These are phyloP conservation scores for Terebella lapidaria DNA, from an alignment of 2,888 invertebrate genomes.

Conservation along the genomic window DNA sequence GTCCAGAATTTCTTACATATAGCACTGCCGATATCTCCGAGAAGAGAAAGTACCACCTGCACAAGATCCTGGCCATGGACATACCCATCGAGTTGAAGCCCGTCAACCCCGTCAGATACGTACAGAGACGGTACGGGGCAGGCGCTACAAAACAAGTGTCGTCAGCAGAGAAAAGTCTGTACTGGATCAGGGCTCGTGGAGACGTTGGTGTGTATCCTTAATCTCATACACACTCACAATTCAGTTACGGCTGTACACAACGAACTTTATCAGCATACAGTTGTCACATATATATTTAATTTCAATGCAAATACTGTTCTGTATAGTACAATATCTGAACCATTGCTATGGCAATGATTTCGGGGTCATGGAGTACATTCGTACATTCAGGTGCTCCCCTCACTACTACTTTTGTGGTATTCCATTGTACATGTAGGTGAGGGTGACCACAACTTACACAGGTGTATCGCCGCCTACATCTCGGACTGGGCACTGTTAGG, in stretches of 20 bases:
- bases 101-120: slow-evolving; percentile 26
- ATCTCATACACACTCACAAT: too few species aligned
- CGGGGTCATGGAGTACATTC: too few species aligned
- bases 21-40: slow-evolving; percentile 9
- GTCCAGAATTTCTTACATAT: too few species aligned
- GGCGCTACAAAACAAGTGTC: slow-evolving; percentile 1
- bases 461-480: slow-evolving; percentile 53
- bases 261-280: too few species aligned
- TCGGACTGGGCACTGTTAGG: slow-evolving; percentile 47
- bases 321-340: too few species aligned
- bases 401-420: too few species aligned
- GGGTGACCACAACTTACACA: slow-evolving; percentile 47
- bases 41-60: background rate
- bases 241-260: too few species aligned
- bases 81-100: slow-evolving; percentile 33
- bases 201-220: slow-evolving; percentile 44
- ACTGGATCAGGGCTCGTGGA: slow-evolving; percentile 44
- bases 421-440: too few species aligned
- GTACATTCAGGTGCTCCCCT: too few species aligned
- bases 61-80: slow-evolving; percentile 23
- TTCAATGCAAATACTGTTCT: too few species aligned
- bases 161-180: slow-evolving; percentile 34
- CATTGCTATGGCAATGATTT: too few species aligned
- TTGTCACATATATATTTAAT: too few species aligned
- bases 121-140: background rate